Base-by-base conservation (phyloP, 2,888 invertebrate genomes). In the Yponomeuta sedellus region DNA sequence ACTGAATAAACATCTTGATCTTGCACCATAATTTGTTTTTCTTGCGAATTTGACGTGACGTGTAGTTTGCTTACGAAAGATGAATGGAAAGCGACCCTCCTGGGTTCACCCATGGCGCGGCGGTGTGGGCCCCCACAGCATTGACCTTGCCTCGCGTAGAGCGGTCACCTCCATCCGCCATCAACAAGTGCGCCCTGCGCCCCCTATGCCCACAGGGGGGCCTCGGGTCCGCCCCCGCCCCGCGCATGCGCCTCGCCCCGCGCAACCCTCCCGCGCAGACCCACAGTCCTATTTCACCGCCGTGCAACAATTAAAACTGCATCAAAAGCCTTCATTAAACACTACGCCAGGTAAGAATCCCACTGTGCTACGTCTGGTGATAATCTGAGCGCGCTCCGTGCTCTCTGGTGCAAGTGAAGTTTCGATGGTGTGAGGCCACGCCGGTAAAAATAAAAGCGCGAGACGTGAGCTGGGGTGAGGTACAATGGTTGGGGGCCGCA, bases 401-500 rank as follows among this genome's bases (percentile, higher is more conserved):
- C 10, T 16, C 10, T 25, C 56, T 0, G 22, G 22, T 12, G 6
- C n/a, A 16, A 40, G 25, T n/a, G 20, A 59, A 34, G 11, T 22
- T 52, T 68, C 79, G 83, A 87, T 86, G 90, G 90, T 86, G 88
- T 89, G 90, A 73, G 90, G 84, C 76, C 78, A 84, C 86, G 83
- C 83, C 87, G 88, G 85, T 85, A 89, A 91, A 91, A 91, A 91
- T 91, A 91, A 83, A 52, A 91, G 83, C 80, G 86, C 73, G 79
- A 85, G 79, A 81, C 88, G 82, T 75, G 76, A 67, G 68, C 74
- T 86, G 91, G 91, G 91, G 90, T 91, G 91, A 89, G 91, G 91
- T 84, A 83, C 81, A 83, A 87, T 85, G 88, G 85, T 89, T 86
- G 91, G 91, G 90, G 84, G 82, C 80, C 83, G 82, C 86, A 81